Base-by-base conservation (phyloP, 2,113 vertebrate species). In the Cryptoleucopteryx plumbea region DNA sequence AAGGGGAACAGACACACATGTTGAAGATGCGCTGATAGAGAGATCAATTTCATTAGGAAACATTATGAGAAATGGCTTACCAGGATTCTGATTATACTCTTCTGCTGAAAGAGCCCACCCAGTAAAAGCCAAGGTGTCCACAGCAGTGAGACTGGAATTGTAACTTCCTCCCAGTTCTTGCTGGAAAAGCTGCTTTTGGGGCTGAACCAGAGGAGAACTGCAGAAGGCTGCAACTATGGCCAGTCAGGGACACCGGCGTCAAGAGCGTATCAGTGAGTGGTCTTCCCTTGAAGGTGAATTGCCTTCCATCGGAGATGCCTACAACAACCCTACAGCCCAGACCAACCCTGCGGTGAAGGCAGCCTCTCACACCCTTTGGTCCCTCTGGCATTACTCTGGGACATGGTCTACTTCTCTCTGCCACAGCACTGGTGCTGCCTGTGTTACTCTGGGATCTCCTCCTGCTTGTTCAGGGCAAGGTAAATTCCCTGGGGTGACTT, bases 241-340 rank as follows among this genome's bases (percentile, higher is more conserved):
- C 29, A 19, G 6, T 8, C 13, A 16, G 16, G 22, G 26, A 45
- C 16, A 18, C 3, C 0, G 0, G 31, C 17, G 34, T 27, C 29
- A 42, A 26, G 13, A 50, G 6, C 6, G 1, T 11, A 14, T 11
- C 59, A 11, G 22, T 27, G 78, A 66, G 16, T 6, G 19, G 8
- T 48, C 10, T 7, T 13, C 13, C 26, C 17, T 31, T 34, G 45
- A 45, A 25, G 42, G 27, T 13, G 11, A 72, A 17, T 36, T 50
- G 16, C 25, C 38, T 45, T 6, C 36, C 38, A 36, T 13, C 22
- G 38, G 50, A 61, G 63, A 21, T 17, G 20, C 29, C 18, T 52
- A 16, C 20, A 53, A 10, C 13, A 23, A 1, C 16, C 29, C 58
- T 13, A 56, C 22, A 47, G 34, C 19, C 52, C 47, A 56, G n/a